Percentiles rank a stretch among this genome's conserved stretches.
These are phyloP conservation scores for Ectemnius lituratus DNA, from an alignment of 2,888 invertebrate genomes.

Conservation along the genomic window DNA sequence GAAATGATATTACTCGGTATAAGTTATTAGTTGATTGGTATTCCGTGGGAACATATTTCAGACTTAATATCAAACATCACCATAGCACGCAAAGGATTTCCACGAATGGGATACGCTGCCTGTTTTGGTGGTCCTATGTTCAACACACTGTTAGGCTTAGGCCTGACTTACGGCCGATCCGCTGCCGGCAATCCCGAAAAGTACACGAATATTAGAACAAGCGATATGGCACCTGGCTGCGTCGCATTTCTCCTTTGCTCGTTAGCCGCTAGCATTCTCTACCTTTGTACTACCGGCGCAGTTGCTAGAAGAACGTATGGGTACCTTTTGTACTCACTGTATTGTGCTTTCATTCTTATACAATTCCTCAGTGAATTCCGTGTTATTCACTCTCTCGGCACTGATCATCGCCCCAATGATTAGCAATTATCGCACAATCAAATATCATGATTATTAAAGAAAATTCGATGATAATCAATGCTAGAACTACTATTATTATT, in stretches of 20 bases:
- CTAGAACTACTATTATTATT: too few relatives aligned
- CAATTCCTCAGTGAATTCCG: conserved; percentile 79
- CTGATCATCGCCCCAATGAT: conserved; percentile 67
- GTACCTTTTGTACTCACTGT: conserved; percentile 77
- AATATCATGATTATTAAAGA: too few relatives aligned
- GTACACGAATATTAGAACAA: conserved; percentile 69
- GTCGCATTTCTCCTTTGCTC: conserved; percentile 77
- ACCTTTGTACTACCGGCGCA: conserved; percentile 78
- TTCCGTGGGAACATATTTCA: conserved; percentile 59
- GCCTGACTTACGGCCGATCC: conserved; percentile 74
- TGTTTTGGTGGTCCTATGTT: conserved; percentile 85
- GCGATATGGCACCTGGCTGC: conserved; percentile 77
- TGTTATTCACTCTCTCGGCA: conserved; percentile 75
- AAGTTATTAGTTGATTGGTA: neutral
- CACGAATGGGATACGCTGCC: conserved; percentile 84
- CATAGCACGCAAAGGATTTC: conserved; percentile 82
- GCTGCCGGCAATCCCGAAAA: conserved; percentile 51
- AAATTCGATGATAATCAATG: too few relatives aligned
- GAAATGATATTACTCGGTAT: too few relatives aligned
- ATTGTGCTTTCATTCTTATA: conserved; percentile 78
- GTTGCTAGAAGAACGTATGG: conserved; percentile 78
- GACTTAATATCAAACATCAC: conserved; percentile 82
- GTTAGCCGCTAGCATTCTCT: conserved; percentile 76
- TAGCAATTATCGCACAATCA: neutral
- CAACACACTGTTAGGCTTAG: conserved; percentile 78